Evolutionary conservation across 2,888 invertebrate species (phyloP).

Genomic region (Lochmaea capreae): DNA sequence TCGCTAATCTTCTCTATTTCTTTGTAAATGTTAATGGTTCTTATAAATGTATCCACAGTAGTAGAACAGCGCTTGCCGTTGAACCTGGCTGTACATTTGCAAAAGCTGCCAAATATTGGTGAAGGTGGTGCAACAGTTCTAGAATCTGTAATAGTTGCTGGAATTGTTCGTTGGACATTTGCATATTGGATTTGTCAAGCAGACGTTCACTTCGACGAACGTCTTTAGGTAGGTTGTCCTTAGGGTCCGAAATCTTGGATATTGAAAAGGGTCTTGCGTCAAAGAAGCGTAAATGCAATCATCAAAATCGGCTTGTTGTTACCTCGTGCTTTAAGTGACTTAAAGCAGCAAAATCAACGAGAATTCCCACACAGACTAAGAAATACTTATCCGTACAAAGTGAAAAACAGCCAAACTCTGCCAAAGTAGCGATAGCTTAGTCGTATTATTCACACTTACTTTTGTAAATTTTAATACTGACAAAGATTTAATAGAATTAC

Average conservation of each 20-base stretch:
- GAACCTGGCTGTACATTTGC: slow-evolving; percentile 17
- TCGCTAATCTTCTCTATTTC: slow-evolving; percentile 34
- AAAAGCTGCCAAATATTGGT: slow-evolving; percentile 19
- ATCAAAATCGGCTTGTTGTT: not conserved
- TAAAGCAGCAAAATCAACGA: not conserved
- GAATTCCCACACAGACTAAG: not conserved
- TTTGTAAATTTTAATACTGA: too few relatives aligned
- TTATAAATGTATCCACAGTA: slow-evolving; percentile 43
- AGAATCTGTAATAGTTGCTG: not conserved
- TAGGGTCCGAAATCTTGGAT: not conserved
- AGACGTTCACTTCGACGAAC: not conserved
- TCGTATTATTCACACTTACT: not conserved
- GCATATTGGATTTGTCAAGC: not conserved
- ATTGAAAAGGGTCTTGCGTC: not conserved
- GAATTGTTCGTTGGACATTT: not conserved
- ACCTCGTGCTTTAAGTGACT: not conserved
- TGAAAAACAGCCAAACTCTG: not conserved
- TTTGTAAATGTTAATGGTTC: slow-evolving; percentile 29
- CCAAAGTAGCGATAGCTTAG: not conserved
- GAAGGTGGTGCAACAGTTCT: not conserved
- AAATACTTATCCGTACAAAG: not conserved
- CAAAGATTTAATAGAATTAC: not conserved
- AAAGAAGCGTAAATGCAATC: not conserved
- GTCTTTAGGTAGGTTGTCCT: not conserved
- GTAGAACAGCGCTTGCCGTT: slow-evolving; percentile 17